phyloP scores from a whole-genome alignment of 2,888 invertebrate species.

The Drosophila kambysellisi region DNA sequence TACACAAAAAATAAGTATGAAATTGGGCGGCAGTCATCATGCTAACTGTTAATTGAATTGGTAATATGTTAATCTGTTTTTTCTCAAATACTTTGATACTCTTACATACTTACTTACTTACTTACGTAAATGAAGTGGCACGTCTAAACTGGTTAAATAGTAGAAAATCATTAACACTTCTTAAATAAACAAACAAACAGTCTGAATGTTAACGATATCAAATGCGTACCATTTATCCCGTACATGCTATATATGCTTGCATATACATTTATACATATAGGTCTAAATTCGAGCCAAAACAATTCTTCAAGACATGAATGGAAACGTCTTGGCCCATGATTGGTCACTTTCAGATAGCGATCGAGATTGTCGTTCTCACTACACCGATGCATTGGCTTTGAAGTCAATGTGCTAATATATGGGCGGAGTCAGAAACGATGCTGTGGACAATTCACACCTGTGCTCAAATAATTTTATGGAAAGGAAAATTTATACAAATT shows the following conservation, averaged over 20 bases:
- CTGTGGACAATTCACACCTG: slow-evolving; percentile 22
- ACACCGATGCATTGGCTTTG: not conserved
- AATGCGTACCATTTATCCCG: slow-evolving; percentile 14
- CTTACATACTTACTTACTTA: slow-evolving; percentile 12
- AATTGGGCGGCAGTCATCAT: slow-evolving; percentile 18
- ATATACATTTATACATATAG: not conserved
- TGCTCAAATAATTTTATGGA: slow-evolving; percentile 9
- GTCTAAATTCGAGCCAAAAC: slow-evolving; percentile 2
- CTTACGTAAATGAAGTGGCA: slow-evolving; percentile 23
- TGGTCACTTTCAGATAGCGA: slow-evolving; percentile 24
- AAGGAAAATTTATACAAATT: slow-evolving; percentile 14
- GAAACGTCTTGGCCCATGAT: slow-evolving; percentile 23
- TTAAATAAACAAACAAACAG: slow-evolving; percentile 29
- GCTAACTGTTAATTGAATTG: slow-evolving; percentile 16
- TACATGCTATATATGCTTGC: not conserved
- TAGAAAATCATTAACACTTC: slow-evolving; percentile 43
- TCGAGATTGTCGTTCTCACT: slow-evolving; percentile 38
- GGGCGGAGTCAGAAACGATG: slow-evolving; percentile 70
- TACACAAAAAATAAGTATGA: slow-evolving; percentile 21
- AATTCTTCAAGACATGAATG: slow-evolving; percentile 25
- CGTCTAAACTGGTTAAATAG: slow-evolving; percentile 28
- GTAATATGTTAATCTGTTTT: slow-evolving; percentile 10
- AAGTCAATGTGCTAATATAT: slow-evolving; percentile 49
- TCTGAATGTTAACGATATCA: slow-evolving; percentile 17
- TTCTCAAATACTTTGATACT: slow-evolving; percentile 21